Base-by-base conservation (phyloP, 1,140 invertebrate species). In the Epicauta chinensis region DNA sequence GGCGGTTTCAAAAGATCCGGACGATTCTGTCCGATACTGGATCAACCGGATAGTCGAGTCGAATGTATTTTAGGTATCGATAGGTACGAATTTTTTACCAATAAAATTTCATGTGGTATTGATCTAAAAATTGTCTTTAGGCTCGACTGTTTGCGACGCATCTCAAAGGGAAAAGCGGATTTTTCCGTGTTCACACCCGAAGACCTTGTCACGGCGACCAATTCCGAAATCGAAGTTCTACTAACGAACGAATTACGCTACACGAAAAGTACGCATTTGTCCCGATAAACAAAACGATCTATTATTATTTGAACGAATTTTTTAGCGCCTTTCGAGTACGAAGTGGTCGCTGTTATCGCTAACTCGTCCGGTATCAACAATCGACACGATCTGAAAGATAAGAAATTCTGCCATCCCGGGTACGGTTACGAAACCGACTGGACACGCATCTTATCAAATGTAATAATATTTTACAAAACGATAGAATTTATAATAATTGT, bases 161-260 rank as follows among this genome's bases (percentile, higher is more conserved):
- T 95, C 51, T 73, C 78, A 30, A 80, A 79, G 61, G 81, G 81
- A 12, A 75, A 80, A 9, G 90, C 86, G 7, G 90, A 94, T 70
- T 85, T 93, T 60, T 84, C 86, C 1, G 82, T 89, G 1, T 77
- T 91, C 53, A 84, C 86, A 53, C 81, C 90, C 0, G 89, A 91
- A 69, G 89, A 92, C 71, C 72, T 91, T 35, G 75, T 89, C 14
- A 81, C 86, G 1, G 84, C 86, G 6, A 78, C 76, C 7, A 83
- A 81, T 75, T 77, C 77, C 6, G 74, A 80, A 57, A 71, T 80
- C 0, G 78, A 84, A 50, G 72, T 87, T 16, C 67, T 87, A 41
- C 74, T 88, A 17, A 85, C 83, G 7, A 83, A 84, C 49, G 83
- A 89, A 67, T 51, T 89, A 34, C 72, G 79, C 52, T 71, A 74